These are phyloP conservation scores for Bergia puertoricense DNA, from an alignment of 92 coral and sea anemone genomes.

Conservation along the genomic window DNA sequence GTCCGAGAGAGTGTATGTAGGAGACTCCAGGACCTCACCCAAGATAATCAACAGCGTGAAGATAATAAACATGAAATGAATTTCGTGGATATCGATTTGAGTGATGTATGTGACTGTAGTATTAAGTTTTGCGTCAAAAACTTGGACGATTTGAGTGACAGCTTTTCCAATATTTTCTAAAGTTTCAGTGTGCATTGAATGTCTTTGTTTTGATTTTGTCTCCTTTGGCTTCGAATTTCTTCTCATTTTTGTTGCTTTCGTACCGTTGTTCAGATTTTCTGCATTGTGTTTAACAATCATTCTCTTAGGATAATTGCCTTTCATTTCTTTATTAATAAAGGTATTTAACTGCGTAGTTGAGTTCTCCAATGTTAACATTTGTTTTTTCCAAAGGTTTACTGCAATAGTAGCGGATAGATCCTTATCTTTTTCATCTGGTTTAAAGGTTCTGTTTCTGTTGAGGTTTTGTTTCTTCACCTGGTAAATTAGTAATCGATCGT, in stretches of 20 bases:
- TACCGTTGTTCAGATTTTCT: background rate
- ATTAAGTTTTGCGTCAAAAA: conserved; percentile 36
- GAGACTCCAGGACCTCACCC: conserved; percentile 92
- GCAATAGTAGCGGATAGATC: background rate
- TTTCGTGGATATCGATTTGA: conserved; percentile 60
- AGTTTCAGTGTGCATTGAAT: background rate
- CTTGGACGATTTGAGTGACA: conserved; percentile 27
- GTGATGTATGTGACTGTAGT: conserved; percentile 54
- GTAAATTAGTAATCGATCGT: background rate
- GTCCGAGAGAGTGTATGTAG: conserved; percentile 83
- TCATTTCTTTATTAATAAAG: background rate
- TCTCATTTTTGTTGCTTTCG: background rate
- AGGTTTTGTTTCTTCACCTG: background rate
- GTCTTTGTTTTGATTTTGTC: background rate
- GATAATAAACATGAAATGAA: conserved; percentile 61
- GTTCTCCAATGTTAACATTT: background rate
- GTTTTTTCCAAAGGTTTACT: background rate
- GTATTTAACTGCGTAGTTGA: background rate
- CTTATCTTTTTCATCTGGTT: background rate
- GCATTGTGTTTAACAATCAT: background rate
- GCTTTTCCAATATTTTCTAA: conserved; percentile 14
- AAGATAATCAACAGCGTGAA: conserved; percentile 70
- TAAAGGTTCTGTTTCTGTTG: background rate
- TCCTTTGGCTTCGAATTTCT: background rate
- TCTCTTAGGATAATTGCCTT: background rate